Evolutionary conservation across 2,888 invertebrate species (phyloP).

Genomic region (Hyppa rectilinea): DNA sequence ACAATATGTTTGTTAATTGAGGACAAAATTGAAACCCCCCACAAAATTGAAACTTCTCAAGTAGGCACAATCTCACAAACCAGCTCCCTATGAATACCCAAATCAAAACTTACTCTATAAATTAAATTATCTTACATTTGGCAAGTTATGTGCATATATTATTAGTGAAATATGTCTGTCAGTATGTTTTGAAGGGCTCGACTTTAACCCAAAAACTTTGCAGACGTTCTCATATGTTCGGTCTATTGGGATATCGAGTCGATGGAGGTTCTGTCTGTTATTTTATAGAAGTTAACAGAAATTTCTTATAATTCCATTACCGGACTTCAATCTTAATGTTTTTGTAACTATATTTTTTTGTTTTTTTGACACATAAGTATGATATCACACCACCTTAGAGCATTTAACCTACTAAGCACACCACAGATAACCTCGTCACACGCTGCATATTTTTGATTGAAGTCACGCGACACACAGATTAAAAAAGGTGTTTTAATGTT

Average conservation of each 20-base stretch:
- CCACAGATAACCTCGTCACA: too few species aligned
- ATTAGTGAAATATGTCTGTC: conserved; percentile 47
- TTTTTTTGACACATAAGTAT: too few species aligned
- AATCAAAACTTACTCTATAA: conserved; percentile 33
- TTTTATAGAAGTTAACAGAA: conserved; percentile 4
- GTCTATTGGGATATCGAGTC: conserved; percentile 13
- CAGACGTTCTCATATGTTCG: conserved; percentile 21
- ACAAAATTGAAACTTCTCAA: background rate
- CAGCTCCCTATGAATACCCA: background rate
- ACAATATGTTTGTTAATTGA: background rate
- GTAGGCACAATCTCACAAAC: background rate
- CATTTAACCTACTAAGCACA: too few species aligned
- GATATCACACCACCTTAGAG: too few species aligned
- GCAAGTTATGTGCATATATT: conserved; percentile 41
- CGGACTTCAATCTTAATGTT: background rate
- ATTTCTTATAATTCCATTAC: conserved; percentile 6
- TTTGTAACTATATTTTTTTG: too few species aligned
- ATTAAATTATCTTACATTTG: conserved; percentile 47
- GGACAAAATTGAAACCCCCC: background rate
- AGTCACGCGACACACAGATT: too few species aligned
- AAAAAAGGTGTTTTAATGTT: too few species aligned
- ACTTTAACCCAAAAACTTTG: conserved; percentile 47
- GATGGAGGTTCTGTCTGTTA: conserved; percentile 11
- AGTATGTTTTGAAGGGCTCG: conserved; percentile 37
- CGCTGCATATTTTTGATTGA: too few species aligned